phyloP scores from a whole-genome alignment of 2,888 invertebrate species.

The Masnerella sp. region DNA sequence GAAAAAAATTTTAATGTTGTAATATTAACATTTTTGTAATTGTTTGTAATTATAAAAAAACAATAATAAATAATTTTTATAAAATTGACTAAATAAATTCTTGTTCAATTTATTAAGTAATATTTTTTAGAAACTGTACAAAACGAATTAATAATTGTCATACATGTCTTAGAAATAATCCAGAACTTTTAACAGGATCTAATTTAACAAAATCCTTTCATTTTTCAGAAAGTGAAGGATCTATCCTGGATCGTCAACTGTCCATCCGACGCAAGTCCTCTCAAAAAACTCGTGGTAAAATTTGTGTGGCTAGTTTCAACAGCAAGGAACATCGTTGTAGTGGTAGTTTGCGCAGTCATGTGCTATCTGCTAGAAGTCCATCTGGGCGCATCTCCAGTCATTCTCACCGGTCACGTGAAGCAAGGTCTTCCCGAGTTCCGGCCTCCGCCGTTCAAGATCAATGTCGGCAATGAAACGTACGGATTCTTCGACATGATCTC shows the following conservation, averaged over 20 bases:
- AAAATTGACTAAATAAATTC: too few relatives aligned
- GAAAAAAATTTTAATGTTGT: too few relatives aligned
- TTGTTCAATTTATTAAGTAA: too few relatives aligned
- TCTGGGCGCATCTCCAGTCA: constrained; percentile 81
- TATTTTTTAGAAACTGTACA: too few relatives aligned
- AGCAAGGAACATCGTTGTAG: constrained; percentile 87
- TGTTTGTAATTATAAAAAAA: too few relatives aligned
- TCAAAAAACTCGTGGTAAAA: constrained; percentile 79
- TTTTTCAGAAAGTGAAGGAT: constrained; percentile 85
- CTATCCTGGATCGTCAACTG: constrained; percentile 79
- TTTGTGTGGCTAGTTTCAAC: constrained; percentile 86
- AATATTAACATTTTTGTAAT: too few relatives aligned
- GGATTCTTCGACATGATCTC: constrained; percentile 80
- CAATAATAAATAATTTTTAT: too few relatives aligned
- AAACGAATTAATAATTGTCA: too few relatives aligned
- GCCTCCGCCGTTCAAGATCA: constrained; percentile 83
- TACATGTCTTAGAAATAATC: too few relatives aligned
- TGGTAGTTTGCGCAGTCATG: constrained; percentile 83
- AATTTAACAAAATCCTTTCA: too few relatives aligned
- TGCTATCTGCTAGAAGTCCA: constrained; percentile 83
- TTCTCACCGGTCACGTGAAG: constrained; percentile 84
- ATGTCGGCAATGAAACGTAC: constrained; percentile 80
- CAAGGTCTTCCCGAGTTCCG: constrained; percentile 83
- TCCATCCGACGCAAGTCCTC: constrained; percentile 76
- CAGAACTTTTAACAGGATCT: too few relatives aligned